Evolutionary conservation across 2,113 vertebrate genomes (phyloP).

Genomic region (Cheilinus undulatus): DNA sequence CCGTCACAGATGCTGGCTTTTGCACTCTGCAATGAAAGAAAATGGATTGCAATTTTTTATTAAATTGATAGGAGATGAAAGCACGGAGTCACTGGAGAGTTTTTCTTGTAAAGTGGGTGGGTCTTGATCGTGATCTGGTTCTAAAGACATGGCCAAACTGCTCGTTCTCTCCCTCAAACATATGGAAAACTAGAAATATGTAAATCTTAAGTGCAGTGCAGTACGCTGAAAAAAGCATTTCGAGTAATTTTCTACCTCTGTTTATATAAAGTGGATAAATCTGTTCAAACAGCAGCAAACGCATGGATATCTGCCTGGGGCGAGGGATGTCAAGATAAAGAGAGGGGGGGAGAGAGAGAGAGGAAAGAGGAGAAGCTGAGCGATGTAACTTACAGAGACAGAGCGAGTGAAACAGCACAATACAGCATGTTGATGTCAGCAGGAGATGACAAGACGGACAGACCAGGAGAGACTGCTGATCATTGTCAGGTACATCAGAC

Average conservation of each 20-base stretch:
- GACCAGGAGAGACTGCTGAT: constrained; percentile 41
- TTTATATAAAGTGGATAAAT: constrained; percentile 8
- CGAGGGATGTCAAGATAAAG: constrained; percentile 17
- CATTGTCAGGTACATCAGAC: constrained; percentile 52
- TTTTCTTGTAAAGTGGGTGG: not conserved
- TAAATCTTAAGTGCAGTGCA: not conserved
- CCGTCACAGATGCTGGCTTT: too few species aligned
- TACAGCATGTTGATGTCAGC: constrained; percentile 57
- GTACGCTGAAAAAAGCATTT: not conserved
- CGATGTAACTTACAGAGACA: constrained; percentile 37
- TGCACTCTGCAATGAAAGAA: too few species aligned
- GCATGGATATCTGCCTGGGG: constrained; percentile 13
- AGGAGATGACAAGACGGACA: constrained; percentile 40
- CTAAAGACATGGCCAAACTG: not conserved
- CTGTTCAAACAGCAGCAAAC: constrained; percentile 17
- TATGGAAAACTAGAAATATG: too few species aligned
- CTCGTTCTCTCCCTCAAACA: not conserved
- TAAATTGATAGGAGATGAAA: too few species aligned
- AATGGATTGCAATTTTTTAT: too few species aligned
- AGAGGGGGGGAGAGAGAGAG: not conserved
- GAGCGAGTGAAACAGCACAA: constrained; percentile 32
- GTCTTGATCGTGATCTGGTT: not conserved
- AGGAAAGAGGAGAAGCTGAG: constrained; percentile 1
- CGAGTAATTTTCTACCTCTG: not conserved
- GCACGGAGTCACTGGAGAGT: too few species aligned